Evolutionary conservation across 2,888 invertebrate genomes (phyloP).

Genomic region (Rhopalosiphum nymphaeae): DNA sequence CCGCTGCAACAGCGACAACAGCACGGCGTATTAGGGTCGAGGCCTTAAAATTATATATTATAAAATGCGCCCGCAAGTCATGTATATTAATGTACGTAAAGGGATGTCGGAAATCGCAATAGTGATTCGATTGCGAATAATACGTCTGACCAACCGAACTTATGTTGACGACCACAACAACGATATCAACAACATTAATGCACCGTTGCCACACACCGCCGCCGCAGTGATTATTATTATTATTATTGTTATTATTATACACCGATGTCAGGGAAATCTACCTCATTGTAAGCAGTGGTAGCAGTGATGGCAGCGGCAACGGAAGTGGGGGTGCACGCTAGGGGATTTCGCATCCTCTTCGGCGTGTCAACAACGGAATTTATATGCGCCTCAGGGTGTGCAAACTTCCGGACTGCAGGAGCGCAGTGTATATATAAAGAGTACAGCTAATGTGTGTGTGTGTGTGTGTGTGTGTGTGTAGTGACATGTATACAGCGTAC

Average conservation of each 20-base stretch:
- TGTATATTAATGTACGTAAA: not conserved
- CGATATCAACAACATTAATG: conserved; percentile 34
- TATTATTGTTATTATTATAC: not conserved
- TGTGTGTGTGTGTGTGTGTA: not conserved
- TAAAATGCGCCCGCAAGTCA: not conserved
- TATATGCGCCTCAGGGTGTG: conserved; percentile 37
- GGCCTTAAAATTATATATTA: not conserved
- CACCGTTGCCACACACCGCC: not conserved
- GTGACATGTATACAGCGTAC: not conserved
- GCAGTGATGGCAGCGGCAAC: not conserved
- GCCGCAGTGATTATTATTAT: not conserved
- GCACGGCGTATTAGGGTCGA: not conserved
- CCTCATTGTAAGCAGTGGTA: not conserved
- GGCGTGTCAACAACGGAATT: conserved; percentile 43
- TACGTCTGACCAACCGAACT: not conserved
- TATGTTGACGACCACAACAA: not conserved
- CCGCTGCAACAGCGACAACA: conserved; percentile 1
- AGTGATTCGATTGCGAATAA: not conserved
- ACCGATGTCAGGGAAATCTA: not conserved
- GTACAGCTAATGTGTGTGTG: not conserved
- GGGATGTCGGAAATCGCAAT: conserved; percentile 25
- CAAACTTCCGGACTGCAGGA: conserved; percentile 34
- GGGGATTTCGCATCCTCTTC: not conserved
- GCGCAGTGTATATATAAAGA: not conserved
- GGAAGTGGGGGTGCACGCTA: not conserved